These are phyloP conservation scores for Actinostola sp. DNA, from an alignment of 92 coral and sea anemone species.

Conservation along the genomic window DNA sequence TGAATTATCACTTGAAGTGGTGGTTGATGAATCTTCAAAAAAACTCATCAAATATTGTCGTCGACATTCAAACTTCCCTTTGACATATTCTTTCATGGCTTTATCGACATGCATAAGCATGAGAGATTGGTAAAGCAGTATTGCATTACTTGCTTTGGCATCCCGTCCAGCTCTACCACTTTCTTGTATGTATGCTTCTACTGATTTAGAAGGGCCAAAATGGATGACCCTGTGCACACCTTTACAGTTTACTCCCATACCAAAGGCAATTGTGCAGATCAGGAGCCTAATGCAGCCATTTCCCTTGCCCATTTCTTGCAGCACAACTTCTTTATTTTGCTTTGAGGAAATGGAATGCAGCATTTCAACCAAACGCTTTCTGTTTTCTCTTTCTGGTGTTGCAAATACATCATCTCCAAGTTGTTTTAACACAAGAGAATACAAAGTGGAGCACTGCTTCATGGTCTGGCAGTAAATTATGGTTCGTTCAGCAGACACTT, in stretches of 20 bases:
- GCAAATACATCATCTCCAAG: not conserved
- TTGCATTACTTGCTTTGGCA: constrained; percentile 28
- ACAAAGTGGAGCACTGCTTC: constrained; percentile 35
- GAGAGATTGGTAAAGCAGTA: constrained; percentile 19
- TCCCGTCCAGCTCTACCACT: constrained; percentile 42
- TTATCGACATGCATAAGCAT: constrained; percentile 34
- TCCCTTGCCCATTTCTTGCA: constrained; percentile 3
- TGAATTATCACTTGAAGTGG: not conserved
- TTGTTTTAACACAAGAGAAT: not conserved
- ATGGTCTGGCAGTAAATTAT: constrained; percentile 70
- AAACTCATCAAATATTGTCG: constrained; percentile 18
- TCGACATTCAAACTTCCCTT: constrained; percentile 27
- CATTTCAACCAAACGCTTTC: constrained; percentile 22
- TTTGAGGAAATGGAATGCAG: constrained; percentile 15
- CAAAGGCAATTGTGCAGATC: constrained; percentile 23
- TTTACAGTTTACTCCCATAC: constrained; percentile 33
- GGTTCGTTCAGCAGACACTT: constrained; percentile 27
- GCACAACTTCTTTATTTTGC: not conserved
- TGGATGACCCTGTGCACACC: constrained; percentile 12
- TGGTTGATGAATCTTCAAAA: constrained; percentile 19
- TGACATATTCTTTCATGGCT: constrained; percentile 44
- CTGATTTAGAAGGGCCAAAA: constrained; percentile 41
- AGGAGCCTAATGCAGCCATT: constrained; percentile 22
- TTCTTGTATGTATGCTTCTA: constrained; percentile 33
- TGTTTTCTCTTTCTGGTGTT: not conserved